Evolutionary conservation across 2,797 vertebrate species (phyloP).

Genomic region (Chelon auratus): DNA sequence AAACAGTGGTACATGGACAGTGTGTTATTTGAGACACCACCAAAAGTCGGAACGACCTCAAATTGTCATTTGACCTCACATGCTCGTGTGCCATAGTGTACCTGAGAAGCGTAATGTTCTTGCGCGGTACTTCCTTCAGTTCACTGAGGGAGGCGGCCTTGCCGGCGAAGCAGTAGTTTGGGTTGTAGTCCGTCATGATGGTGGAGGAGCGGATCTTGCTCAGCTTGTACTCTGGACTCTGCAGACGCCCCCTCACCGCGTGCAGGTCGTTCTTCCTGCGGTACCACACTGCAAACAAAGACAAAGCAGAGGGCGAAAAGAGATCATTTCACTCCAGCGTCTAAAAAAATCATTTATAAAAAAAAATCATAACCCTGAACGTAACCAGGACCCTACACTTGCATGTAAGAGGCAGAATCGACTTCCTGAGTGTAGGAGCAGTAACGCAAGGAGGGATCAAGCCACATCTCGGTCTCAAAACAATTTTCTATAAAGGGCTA

Average conservation of each 20-base stretch:
- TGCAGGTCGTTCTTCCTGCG: conserved; percentile 90
- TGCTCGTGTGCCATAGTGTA: conserved; percentile 42
- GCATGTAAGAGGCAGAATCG: conserved; percentile 32
- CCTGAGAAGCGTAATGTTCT: conserved; percentile 93
- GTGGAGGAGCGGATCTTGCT: conserved; percentile 93
- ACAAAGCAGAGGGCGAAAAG: conserved; percentile 11
- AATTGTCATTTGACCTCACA: not conserved
- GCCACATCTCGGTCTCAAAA: conserved; percentile 8
- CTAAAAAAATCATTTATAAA: not conserved
- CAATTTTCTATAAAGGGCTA: too few species aligned
- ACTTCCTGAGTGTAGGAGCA: conserved; percentile 66
- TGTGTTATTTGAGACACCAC: not conserved
- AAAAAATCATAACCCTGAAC: conserved; percentile 19
- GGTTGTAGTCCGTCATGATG: conserved; percentile 95
- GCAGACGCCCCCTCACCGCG: conserved; percentile 86
- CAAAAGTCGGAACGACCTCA: not conserved
- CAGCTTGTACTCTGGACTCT: conserved; percentile 92
- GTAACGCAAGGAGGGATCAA: conserved; percentile 75
- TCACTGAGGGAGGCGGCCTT: conserved; percentile 87
- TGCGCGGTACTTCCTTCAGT: conserved; percentile 91
- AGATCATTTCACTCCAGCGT: conserved; percentile 7
- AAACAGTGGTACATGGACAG: not conserved
- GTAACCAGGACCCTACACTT: conserved; percentile 30
- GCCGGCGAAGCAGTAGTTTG: conserved; percentile 93
- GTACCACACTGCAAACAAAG: conserved; percentile 87